Evolutionary conservation across 2,113 vertebrate genomes (phyloP).

Genomic region (Pagrus major): DNA sequence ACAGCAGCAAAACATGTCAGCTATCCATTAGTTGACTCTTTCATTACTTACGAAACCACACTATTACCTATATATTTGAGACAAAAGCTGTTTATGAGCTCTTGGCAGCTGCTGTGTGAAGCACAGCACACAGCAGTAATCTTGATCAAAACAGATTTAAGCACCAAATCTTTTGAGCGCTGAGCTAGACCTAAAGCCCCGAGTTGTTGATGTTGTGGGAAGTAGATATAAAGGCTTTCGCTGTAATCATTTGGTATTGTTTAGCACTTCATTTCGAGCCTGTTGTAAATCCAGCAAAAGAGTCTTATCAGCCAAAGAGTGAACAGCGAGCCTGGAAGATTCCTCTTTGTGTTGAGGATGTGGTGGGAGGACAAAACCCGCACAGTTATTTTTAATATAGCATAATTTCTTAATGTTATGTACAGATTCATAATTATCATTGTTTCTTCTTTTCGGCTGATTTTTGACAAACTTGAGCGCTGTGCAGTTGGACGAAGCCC

Average conservation of each 20-base stretch:
- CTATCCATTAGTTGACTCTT: constrained; percentile 15
- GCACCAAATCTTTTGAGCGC: constrained; percentile 50
- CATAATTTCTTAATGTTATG: neutral
- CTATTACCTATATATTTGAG: constrained; percentile 20
- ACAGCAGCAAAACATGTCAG: neutral
- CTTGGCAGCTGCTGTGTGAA: constrained; percentile 23
- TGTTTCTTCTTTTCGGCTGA: neutral
- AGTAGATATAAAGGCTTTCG: constrained; percentile 40
- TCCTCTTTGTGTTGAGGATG: constrained; percentile 5
- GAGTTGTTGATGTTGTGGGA: constrained; percentile 45
- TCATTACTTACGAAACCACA: neutral
- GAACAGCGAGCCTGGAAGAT: constrained; percentile 14
- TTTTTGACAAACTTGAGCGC: neutral
- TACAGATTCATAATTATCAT: neutral
- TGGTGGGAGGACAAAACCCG: constrained; percentile 5
- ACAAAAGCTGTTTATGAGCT: constrained; percentile 41
- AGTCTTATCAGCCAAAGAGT: constrained; percentile 27
- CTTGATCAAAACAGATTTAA: constrained; percentile 51
- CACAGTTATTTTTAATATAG: fast-evolving
- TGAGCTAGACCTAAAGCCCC: constrained; percentile 34
- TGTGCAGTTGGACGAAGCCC: neutral
- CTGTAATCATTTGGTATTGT: constrained; percentile 50
- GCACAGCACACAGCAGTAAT: constrained; percentile 5
- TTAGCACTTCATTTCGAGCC: constrained; percentile 43
- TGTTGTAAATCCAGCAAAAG: constrained; percentile 35